Percentiles rank a stretch among this genome's conserved stretches.
Evolutionary conservation across 1,140 invertebrate genomes (phyloP).

Genomic region (Nasonia vitripennis): DNA sequence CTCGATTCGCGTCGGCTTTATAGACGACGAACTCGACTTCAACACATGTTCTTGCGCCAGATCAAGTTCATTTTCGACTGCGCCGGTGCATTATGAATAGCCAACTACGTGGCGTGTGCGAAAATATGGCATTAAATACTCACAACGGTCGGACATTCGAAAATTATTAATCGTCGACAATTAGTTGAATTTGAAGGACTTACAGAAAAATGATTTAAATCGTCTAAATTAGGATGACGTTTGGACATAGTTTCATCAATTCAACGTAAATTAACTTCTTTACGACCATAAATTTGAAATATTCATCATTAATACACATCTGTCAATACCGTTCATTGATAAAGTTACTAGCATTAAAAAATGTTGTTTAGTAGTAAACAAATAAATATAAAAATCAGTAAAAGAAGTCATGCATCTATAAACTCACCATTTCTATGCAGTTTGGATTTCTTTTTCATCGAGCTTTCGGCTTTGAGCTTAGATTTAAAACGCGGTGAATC

Average conservation of each 20-base stretch:
- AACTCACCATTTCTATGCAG: slow-evolving; percentile 6
- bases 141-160: too few relatives aligned
- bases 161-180: neutral
- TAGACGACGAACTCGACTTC: neutral
- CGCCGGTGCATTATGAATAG: neutral
- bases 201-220: too few relatives aligned
- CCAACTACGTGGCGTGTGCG: neutral
- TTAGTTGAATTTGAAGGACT: neutral
- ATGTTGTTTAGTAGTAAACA: too few relatives aligned
- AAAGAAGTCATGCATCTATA: neutral
- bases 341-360: too few relatives aligned
- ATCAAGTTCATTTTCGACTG: slow-evolving; percentile 1
- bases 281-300: too few relatives aligned
- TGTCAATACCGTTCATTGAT: too few relatives aligned
- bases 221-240: too few relatives aligned
- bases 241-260: too few relatives aligned
- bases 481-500: neutral
- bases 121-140: neutral
- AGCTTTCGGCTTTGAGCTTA: slow-evolving; percentile 15
- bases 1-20: neutral
- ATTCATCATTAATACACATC: too few relatives aligned
- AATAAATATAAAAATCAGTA: neutral
- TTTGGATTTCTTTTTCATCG: slow-evolving; percentile 1
- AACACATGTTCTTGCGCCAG: neutral
- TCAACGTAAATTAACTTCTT: too few relatives aligned